A percentile compares a stretch with the other conserved stretches of the same genome.
Evolutionary conservation across 2,888 invertebrate genomes (phyloP).

Genomic region (Melieria picta): DNA sequence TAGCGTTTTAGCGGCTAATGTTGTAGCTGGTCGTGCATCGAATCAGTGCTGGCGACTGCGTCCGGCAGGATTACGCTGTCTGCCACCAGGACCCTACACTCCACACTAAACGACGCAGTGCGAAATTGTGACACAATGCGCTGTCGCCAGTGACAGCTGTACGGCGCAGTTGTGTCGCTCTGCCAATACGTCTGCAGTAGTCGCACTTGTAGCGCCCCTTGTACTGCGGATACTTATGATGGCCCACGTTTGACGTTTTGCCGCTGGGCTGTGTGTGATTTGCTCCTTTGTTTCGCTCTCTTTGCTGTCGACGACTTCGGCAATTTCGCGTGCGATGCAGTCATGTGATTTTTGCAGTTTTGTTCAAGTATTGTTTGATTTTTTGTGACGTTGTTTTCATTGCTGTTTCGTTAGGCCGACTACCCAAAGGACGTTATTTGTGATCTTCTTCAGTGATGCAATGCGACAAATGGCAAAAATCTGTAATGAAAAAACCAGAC

Average conservation of each 20-base stretch:
- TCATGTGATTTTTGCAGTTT: conserved; percentile 38
- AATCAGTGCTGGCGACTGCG: too few species aligned
- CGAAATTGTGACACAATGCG: neutral
- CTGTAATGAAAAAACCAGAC: conserved; percentile 34
- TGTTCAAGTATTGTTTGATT: conserved; percentile 41
- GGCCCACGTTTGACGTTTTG: conserved; percentile 10
- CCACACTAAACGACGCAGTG: neutral
- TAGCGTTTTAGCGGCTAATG: neutral
- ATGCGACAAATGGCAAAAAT: conserved; percentile 25
- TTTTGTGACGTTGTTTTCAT: conserved; percentile 41
- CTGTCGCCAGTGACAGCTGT: neutral
- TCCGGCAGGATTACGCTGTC: too few species aligned
- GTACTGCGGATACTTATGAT: conserved; percentile 16
- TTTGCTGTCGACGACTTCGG: conserved; percentile 15
- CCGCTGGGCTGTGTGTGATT: conserved; percentile 2
- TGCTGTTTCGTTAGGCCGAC: conserved; percentile 17
- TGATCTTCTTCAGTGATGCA: conserved; percentile 1
- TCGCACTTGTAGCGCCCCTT: conserved; percentile 1
- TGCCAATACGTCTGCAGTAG: neutral
- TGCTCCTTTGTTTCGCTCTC: conserved; percentile 14
- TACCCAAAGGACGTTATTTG: too few species aligned
- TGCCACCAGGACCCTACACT: too few species aligned
- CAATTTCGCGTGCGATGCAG: conserved; percentile 31
- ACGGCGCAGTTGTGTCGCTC: too few species aligned
- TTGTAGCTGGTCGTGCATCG: too few species aligned